Conservation (phyloP, 1,140 invertebrate species). For the Tetragonula clypearis region DNA sequence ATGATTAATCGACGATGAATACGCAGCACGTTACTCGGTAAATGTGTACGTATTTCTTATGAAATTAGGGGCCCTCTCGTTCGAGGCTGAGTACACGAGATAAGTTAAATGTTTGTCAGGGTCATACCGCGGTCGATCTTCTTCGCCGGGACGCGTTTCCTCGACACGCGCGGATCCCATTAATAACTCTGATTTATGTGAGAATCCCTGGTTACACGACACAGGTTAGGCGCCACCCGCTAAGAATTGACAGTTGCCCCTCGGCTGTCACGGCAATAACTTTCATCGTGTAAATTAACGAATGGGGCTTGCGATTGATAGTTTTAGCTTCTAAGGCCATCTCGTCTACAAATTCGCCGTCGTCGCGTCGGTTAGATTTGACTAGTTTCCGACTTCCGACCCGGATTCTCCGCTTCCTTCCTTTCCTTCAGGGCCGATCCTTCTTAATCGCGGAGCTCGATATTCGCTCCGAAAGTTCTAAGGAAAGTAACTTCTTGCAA, state of each 20-base stretch:
- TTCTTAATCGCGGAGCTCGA: conserved; percentile 20
- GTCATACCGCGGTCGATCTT: conserved; percentile 40
- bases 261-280: conserved; percentile 54
- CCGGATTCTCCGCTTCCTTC: conserved; percentile 17
- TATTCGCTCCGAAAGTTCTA: conserved; percentile 15
- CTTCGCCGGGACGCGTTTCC: conserved; percentile 36
- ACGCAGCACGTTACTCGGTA: conserved; percentile 3
- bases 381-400: conserved; percentile 47
- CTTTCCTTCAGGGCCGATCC: background rate
- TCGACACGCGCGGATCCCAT: conserved; percentile 56
- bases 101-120: conserved; percentile 37
- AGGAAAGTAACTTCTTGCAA: background rate
- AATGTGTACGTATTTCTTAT: conserved; percentile 32
- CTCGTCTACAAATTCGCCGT: conserved; percentile 13
- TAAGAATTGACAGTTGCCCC: conserved; percentile 65
- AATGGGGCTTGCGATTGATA: conserved; percentile 65
- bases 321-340: conserved; percentile 42
- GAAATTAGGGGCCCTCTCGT: conserved; percentile 33
- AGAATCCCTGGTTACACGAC: conserved; percentile 64
- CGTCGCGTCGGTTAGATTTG: conserved; percentile 39
- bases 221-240: conserved; percentile 42
- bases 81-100: conserved; percentile 27
- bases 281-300: conserved; percentile 69
- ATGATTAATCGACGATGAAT: conserved; percentile 42
- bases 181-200: conserved; percentile 69